Conservation (phyloP, 2,888 invertebrate species). For the Tyria jacobaeae region DNA sequence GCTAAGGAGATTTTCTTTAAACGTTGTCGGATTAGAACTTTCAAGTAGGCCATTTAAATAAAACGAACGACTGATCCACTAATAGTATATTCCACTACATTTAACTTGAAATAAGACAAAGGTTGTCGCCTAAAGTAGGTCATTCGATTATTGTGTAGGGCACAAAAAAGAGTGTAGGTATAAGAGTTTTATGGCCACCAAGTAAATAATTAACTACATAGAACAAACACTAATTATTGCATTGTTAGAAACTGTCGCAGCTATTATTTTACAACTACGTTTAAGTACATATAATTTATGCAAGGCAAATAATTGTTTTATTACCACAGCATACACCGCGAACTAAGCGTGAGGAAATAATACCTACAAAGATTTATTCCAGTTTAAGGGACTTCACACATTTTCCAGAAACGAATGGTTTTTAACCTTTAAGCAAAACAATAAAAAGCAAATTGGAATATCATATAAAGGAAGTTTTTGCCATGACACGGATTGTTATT, state of each 20-base stretch:
- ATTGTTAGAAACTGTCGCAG: slow-evolving; percentile 34
- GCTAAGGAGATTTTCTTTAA: background rate
- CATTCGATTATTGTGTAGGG: slow-evolving; percentile 52
- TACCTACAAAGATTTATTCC: background rate
- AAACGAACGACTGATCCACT: background rate
- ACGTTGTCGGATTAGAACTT: too few species aligned
- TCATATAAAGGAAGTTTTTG: too few species aligned
- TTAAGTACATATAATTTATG: slow-evolving; percentile 17
- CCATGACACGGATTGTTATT: too few species aligned
- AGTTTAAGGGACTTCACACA: background rate
- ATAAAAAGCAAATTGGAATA: background rate
- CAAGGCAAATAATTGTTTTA: background rate
- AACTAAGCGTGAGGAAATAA: background rate
- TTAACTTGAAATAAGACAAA: slow-evolving; percentile 22
- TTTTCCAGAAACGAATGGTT: background rate
- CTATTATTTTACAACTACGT: slow-evolving; percentile 33
- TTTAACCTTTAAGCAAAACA: background rate
- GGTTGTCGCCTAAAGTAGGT: slow-evolving; percentile 52
- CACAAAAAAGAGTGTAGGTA: slow-evolving; percentile 49
- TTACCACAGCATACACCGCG: background rate
- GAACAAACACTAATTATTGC: slow-evolving; percentile 41
- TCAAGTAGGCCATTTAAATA: background rate
- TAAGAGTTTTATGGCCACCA: slow-evolving; percentile 39
- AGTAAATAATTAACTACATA: slow-evolving; percentile 36
- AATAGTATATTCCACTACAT: background rate